Conservation (phyloP, 2,113 vertebrate species). For the Corythornis madagascariensis region DNA sequence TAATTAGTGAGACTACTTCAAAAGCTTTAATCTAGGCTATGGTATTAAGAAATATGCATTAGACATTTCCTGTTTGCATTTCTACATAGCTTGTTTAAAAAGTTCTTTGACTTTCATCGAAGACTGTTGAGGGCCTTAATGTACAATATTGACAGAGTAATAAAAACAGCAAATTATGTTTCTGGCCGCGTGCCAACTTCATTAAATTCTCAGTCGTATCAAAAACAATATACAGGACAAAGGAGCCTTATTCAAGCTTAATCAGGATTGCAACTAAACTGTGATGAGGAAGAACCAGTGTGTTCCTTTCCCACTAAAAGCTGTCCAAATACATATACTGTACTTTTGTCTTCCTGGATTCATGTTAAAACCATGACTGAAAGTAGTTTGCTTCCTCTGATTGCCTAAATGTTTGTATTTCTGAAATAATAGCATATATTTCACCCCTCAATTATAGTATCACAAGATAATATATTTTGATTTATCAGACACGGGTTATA, state of each 20-base stretch:
- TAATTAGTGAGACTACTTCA: conserved; percentile 70
- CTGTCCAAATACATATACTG: neutral
- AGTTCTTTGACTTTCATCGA: conserved; percentile 70
- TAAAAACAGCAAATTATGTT: conserved; percentile 82
- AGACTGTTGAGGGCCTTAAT: conserved; percentile 76
- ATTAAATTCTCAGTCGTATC: conserved; percentile 73
- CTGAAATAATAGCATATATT: neutral
- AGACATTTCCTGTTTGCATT: conserved; percentile 74
- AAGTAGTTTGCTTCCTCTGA: neutral
- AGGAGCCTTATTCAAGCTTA: conserved; percentile 34
- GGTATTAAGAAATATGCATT: conserved; percentile 61
- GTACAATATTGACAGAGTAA: conserved; percentile 81
- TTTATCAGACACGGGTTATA: neutral
- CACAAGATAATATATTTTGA: neutral
- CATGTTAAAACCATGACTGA: neutral
- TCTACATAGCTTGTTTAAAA: conserved; percentile 64
- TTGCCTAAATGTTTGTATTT: neutral
- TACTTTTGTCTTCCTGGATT: neutral
- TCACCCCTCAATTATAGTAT: neutral
- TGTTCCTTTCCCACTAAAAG: neutral
- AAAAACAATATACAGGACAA: conserved; percentile 59
- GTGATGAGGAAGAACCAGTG: neutral
- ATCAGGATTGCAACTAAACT: neutral
- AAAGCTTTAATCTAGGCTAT: conserved; percentile 70
- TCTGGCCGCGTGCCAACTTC: conserved; percentile 74